Evolutionary conservation across 1,140 invertebrate genomes (phyloP).

Genomic region (Zaprionus camerounensis): DNA sequence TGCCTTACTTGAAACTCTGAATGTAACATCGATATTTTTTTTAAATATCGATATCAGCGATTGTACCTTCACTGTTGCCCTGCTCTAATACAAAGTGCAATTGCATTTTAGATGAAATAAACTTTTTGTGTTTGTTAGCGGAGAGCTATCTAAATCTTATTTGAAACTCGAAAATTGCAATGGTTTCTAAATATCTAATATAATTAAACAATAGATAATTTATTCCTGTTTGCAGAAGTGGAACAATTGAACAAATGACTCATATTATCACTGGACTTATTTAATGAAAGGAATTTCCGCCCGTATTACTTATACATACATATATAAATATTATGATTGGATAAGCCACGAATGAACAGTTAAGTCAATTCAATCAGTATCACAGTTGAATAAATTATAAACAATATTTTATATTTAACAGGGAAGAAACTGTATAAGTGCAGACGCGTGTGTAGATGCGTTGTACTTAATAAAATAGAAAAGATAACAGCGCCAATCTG

Average conservation of each 20-base stretch:
- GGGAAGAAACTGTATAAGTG: background rate
- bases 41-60: background rate
- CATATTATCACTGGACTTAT: background rate
- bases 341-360: background rate
- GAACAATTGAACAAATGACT: background rate
- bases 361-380: background rate
- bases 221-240: background rate
- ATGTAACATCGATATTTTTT: background rate
- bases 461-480: background rate
- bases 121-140: background rate
- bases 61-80: background rate
- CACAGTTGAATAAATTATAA: background rate
- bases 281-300: background rate
- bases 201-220: background rate
- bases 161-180: constrained; percentile 1
- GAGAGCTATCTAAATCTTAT: background rate
- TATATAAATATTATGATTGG: background rate
- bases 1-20: background rate
- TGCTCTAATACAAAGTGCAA: background rate
- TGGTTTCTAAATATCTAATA: background rate
- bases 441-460: background rate
- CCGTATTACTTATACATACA: background rate
- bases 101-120: background rate
- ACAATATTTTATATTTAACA: background rate
- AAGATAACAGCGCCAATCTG: background rate